These are phyloP conservation scores for Scaptomyza tumidula DNA, from an alignment of 2,888 invertebrate genomes.

Conservation along the genomic window DNA sequence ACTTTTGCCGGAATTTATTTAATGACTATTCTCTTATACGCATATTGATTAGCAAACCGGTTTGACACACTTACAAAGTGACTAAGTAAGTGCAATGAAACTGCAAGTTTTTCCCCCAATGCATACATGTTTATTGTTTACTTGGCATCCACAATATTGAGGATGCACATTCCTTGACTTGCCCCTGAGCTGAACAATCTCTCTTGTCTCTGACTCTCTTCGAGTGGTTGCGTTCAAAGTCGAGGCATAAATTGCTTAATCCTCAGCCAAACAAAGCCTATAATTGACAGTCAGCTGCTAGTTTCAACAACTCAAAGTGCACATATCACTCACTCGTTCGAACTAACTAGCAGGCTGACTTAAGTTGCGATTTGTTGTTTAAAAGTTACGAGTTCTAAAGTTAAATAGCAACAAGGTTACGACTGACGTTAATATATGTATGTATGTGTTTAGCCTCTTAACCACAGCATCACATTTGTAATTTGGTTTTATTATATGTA, in stretches of 20 bases:
- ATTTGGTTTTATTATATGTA: constrained; percentile 28
- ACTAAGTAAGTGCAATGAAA: constrained; percentile 11
- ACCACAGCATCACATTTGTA: constrained; percentile 19
- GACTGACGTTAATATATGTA: background rate
- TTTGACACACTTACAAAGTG: constrained; percentile 27
- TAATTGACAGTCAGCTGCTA: constrained; percentile 50
- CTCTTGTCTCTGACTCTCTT: constrained; percentile 32
- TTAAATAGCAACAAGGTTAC: constrained; percentile 17
- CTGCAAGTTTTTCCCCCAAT: constrained; percentile 16
- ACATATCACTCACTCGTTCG: constrained; percentile 21
- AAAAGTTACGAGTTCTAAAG: constrained; percentile 9
- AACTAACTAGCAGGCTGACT: background rate
- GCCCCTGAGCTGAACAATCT: constrained; percentile 20
- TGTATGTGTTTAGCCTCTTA: constrained; percentile 10
- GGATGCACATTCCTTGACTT: constrained; percentile 56
- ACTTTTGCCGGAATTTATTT: constrained; percentile 43
- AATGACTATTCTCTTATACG: constrained; percentile 43
- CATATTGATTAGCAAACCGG: constrained; percentile 47
- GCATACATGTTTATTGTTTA: constrained; percentile 39
- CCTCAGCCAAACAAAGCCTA: constrained; percentile 27
- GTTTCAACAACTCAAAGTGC: constrained; percentile 61
- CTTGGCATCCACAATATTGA: constrained; percentile 27
- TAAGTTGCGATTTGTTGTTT: constrained; percentile 4
- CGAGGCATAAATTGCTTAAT: constrained; percentile 25
- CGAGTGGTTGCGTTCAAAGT: constrained; percentile 48